Percentiles rank a stretch among this genome's conserved stretches.
Evolutionary conservation across 2,888 invertebrate genomes (phyloP).

Genomic region (Ectemnius cavifrons): DNA sequence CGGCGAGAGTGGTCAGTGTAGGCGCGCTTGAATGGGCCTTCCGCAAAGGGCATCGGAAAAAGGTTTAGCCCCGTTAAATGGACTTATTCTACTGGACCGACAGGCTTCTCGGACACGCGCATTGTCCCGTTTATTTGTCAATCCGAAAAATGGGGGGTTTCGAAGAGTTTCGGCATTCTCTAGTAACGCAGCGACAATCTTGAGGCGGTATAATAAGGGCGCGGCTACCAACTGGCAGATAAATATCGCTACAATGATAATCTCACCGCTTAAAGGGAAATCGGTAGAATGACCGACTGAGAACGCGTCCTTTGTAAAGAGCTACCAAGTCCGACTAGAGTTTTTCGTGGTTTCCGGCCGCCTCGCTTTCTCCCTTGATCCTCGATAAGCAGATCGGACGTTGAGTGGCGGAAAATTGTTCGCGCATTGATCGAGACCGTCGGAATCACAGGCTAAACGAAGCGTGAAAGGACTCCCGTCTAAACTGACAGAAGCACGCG

Average conservation of each 20-base stretch:
- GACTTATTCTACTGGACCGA: constrained; percentile 57
- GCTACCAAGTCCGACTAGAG: constrained; percentile 16
- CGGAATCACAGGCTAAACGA: constrained; percentile 50
- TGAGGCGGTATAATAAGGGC: constrained; percentile 6
- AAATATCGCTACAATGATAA: constrained; percentile 72
- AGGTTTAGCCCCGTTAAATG: constrained; percentile 55
- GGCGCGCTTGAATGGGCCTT: neutral
- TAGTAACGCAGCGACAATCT: constrained; percentile 46
- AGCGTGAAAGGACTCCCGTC: constrained; percentile 34
- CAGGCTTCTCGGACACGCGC: constrained; percentile 35
- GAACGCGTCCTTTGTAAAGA: too few relatives aligned
- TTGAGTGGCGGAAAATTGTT: constrained; percentile 71
- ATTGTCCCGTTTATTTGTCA: constrained; percentile 64
- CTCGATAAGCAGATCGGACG: constrained; percentile 57
- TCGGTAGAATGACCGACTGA: neutral
- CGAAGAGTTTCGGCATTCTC: constrained; percentile 33
- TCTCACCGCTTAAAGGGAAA: constrained; percentile 59
- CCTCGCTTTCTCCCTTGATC: constrained; percentile 29
- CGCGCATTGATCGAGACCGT: constrained; percentile 46
- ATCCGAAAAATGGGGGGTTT: constrained; percentile 50
- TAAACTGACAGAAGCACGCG: constrained; percentile 24
- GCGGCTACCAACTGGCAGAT: constrained; percentile 64
- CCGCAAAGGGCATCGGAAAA: constrained; percentile 11
- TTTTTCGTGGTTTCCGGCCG: constrained; percentile 39
- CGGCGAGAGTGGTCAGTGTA: neutral